Evolutionary conservation across 2,113 vertebrate species (phyloP).

Genomic region (Herpailurus yagouaroundi): DNA sequence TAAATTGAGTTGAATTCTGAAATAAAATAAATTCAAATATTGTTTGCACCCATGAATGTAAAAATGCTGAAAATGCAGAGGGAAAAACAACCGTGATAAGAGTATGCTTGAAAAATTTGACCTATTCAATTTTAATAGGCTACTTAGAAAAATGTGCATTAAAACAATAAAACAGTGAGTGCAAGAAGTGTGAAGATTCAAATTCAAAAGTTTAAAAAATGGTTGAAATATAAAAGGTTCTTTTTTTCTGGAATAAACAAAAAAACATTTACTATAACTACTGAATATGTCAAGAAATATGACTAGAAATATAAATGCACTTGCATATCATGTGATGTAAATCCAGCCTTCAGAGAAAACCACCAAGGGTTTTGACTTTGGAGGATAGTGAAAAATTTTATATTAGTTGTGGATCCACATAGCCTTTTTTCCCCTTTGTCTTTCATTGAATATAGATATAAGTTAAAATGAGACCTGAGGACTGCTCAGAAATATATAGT

Average conservation of each 20-base stretch:
- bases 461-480: not conserved
- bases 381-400: not conserved
- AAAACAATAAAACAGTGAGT: not conserved
- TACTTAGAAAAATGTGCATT: slow-evolving; percentile 43
- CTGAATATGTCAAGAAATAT: not conserved
- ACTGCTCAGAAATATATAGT: not conserved
- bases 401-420: not conserved
- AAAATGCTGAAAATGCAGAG: slow-evolving; percentile 5
- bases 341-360: slow-evolving; percentile 6
- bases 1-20: slow-evolving; percentile 35
- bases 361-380: not conserved
- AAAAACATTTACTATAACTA: not conserved
- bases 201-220: slow-evolving; percentile 33
- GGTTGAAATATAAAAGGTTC: not conserved
- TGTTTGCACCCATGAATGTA: not conserved
- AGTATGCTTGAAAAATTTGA: not conserved
- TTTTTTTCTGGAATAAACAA: slow-evolving; percentile 8
- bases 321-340: not conserved
- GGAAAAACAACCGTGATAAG: not conserved
- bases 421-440: not conserved
- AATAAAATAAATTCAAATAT: slow-evolving; percentile 54
- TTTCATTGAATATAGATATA: not conserved
- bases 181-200: not conserved
- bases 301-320: not conserved
- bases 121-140: slow-evolving; percentile 1